These are phyloP conservation scores for Stercorarius parasiticus DNA, from an alignment of 2,113 vertebrate genomes.

Conservation along the genomic window DNA sequence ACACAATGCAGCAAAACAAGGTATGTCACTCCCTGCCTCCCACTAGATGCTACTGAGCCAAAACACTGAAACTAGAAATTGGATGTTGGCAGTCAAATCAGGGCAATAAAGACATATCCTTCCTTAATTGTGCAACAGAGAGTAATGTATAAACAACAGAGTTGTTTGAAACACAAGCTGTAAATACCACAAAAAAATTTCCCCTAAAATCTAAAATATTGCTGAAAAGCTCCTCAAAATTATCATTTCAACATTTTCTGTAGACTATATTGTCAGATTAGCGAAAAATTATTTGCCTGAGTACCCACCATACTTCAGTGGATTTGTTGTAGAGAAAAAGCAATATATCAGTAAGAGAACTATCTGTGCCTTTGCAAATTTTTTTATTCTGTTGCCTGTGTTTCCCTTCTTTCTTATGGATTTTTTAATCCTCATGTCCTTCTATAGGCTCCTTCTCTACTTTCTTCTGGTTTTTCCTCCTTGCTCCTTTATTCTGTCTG, in stretches of 20 bases:
- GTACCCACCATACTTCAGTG: not conserved
- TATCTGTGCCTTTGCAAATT: not conserved
- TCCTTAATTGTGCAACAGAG: not conserved
- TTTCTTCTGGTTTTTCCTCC: not conserved
- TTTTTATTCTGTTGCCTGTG: not conserved
- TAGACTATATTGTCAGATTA: not conserved
- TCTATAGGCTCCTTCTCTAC: not conserved
- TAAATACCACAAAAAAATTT: not conserved
- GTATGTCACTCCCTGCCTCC: not conserved
- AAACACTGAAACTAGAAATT: not conserved
- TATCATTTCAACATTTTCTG: not conserved
- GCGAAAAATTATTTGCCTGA: not conserved
- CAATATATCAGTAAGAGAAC: not conserved
- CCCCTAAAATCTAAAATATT: not conserved
- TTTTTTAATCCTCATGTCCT: not conserved
- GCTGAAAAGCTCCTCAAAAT: not conserved
- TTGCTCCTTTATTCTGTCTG: not conserved
- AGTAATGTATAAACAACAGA: not conserved
- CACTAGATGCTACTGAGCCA: not conserved
- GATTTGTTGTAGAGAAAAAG: not conserved
- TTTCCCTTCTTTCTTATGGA: not conserved
- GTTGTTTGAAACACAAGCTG: not conserved
- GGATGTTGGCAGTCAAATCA: not conserved
- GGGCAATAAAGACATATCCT: accelerated
- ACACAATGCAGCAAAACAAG: not conserved